A percentile compares a stretch with the other conserved stretches of the same genome.
These are phyloP conservation scores for Thunnus maccoyii DNA, from an alignment of 2,113 vertebrate species.

Conservation along the genomic window DNA sequence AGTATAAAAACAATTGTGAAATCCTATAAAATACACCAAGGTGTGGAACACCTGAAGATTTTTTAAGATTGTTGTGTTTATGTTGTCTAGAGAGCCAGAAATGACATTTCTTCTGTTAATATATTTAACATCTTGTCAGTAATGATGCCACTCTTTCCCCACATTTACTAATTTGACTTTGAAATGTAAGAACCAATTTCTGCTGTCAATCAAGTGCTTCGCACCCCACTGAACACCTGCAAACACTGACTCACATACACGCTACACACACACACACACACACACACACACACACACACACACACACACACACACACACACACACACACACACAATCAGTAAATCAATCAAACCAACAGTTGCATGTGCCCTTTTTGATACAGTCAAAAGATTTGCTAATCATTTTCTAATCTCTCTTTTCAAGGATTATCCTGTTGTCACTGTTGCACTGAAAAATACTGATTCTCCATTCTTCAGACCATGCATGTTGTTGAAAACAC, in stretches of 20 bases:
- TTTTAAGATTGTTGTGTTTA: background rate
- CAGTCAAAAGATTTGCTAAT: slow-evolving; percentile 19
- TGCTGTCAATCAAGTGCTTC: slow-evolving; percentile 42
- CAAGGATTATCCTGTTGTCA: background rate
- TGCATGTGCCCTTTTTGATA: background rate
- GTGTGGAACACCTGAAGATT: background rate
- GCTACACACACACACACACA: too few relatives aligned
- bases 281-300: background rate
- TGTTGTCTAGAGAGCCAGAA: background rate
- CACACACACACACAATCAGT: background rate
- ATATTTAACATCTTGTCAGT: slow-evolving; percentile 9
- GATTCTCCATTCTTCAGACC: background rate
- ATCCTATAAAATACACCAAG: background rate
- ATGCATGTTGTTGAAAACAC: background rate
- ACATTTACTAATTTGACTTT: slow-evolving; percentile 57
- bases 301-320: background rate
- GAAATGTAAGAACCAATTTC: slow-evolving; percentile 46
- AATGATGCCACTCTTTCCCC: slow-evolving; percentile 17
- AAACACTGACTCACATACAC: background rate
- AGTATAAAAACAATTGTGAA: slow-evolving; percentile 7
- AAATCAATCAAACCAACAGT: slow-evolving; percentile 22
- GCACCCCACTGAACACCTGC: slow-evolving; percentile 34
- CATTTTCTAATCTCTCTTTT: slow-evolving; percentile 5
- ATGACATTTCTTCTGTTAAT: background rate
- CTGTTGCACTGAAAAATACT: background rate